These are phyloP conservation scores for Pseudomyrmex flavicornis DNA, from an alignment of 1,140 invertebrate genomes.

Conservation along the genomic window DNA sequence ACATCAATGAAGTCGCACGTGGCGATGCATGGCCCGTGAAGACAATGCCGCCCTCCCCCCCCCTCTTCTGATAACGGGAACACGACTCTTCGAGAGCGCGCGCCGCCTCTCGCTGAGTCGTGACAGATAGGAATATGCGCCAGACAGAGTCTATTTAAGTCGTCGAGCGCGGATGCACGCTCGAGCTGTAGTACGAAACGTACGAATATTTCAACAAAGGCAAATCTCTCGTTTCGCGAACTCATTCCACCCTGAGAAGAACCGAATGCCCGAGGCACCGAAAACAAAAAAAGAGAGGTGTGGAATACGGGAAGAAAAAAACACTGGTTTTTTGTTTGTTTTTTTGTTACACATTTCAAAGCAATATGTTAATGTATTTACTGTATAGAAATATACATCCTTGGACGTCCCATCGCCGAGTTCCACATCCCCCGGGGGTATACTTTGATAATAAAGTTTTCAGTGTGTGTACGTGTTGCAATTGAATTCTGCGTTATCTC, in stretches of 20 bases:
- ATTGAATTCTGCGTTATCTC: constrained; percentile 27
- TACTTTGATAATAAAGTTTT: too few relatives aligned
- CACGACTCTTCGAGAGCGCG: constrained; percentile 17
- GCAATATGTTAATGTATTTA: too few relatives aligned
- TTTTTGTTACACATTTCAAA: too few relatives aligned
- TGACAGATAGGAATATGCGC: constrained; percentile 17
- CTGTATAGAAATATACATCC: too few relatives aligned
- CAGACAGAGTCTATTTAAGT: constrained; percentile 29
- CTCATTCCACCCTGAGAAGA: background rate
- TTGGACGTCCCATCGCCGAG: too few relatives aligned
- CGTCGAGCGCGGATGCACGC: background rate
- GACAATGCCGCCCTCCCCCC: constrained; percentile 11
- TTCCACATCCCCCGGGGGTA: too few relatives aligned
- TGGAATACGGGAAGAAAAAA: too few relatives aligned
- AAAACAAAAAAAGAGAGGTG: too few relatives aligned
- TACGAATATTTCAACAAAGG: background rate
- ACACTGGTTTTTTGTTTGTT: too few relatives aligned
- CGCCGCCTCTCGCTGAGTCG: background rate
- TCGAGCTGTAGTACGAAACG: background rate
- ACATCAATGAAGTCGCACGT: constrained; percentile 61
- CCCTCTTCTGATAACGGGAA: constrained; percentile 1
- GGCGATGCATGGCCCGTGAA: constrained; percentile 18
- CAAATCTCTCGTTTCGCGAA: background rate
- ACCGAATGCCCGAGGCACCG: too few relatives aligned
- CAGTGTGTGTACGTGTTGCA: too few relatives aligned